Conservation (phyloP, 2,113 vertebrate genomes). For the Hemicordylus capensis region DNA sequence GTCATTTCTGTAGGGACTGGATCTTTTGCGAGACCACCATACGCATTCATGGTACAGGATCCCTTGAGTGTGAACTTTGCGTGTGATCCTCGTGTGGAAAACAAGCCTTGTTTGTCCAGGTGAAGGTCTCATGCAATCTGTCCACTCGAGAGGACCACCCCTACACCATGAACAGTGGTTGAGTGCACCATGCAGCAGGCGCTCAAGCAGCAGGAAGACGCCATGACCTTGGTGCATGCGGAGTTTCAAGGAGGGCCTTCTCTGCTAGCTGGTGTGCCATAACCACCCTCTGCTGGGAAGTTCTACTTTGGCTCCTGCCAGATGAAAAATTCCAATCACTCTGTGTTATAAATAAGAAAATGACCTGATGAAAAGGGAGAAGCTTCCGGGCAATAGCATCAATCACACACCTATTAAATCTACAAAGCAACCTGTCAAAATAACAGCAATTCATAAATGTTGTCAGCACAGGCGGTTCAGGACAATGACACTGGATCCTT, state of each 20-base stretch:
- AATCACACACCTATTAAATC: slow-evolving; percentile 49
- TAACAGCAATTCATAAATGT: slow-evolving; percentile 42
- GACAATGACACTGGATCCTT: slow-evolving; percentile 32
- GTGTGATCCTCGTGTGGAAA: too few species aligned
- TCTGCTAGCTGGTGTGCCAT: fast-evolving
- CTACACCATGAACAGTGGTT: too few species aligned
- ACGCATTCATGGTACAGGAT: fast-evolving
- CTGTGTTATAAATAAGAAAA: slow-evolving; percentile 57
- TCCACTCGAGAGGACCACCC: too few species aligned
- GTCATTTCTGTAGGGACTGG: background rate
- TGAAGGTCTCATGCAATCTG: too few species aligned
- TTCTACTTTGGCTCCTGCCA: background rate
- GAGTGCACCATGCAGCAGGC: too few species aligned
- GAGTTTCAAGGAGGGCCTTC: background rate
- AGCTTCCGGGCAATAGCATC: slow-evolving; percentile 37
- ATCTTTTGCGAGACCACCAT: background rate
- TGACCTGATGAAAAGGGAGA: slow-evolving; percentile 35
- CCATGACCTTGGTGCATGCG: too few species aligned
- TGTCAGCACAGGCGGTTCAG: slow-evolving; percentile 25
- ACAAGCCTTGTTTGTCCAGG: too few species aligned
- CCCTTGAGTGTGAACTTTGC: too few species aligned
- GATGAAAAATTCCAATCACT: slow-evolving; percentile 32
- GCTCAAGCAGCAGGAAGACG: background rate
- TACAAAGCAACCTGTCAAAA: slow-evolving; percentile 45
- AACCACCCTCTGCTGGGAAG: fast-evolving